A percentile compares a stretch with the other conserved stretches of the same genome.
Evolutionary conservation across 1,140 invertebrate genomes (phyloP).

Genomic region (Pseudomyrmex dendroicus): DNA sequence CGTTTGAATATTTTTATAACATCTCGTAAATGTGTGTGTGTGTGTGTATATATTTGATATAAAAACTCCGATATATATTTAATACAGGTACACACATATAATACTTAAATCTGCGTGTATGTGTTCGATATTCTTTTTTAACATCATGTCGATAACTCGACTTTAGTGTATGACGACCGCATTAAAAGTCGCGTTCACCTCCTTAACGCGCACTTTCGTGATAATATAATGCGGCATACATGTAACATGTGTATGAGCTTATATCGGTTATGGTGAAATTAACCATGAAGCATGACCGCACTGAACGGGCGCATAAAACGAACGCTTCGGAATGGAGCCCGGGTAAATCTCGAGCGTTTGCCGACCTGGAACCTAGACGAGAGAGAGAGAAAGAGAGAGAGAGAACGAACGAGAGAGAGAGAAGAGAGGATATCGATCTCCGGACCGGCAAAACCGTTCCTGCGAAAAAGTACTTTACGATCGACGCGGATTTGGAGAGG

Average conservation of each 20-base stretch:
- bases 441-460: constrained; percentile 30
- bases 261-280: constrained; percentile 37
- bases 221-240: not conserved
- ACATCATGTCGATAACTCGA: not conserved
- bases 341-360: constrained; percentile 49
- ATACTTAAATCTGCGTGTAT: not conserved
- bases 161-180: not conserved
- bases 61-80: too few relatives aligned
- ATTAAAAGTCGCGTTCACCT: not conserved
- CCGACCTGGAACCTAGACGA: constrained; percentile 22
- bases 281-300: constrained; percentile 13
- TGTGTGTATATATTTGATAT: too few relatives aligned
- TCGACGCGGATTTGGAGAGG: constrained; percentile 18
- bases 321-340: constrained; percentile 12
- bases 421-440: constrained; percentile 19
- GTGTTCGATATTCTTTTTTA: too few relatives aligned
- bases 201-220: not conserved
- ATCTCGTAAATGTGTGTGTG: too few relatives aligned
- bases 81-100: too few relatives aligned
- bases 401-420: not conserved
- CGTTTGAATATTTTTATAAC: too few relatives aligned
- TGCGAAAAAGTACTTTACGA: constrained; percentile 38
- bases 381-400: not conserved
- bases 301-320: constrained; percentile 32
- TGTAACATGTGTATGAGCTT: constrained; percentile 23